phyloP scores from a whole-genome alignment of 2,797 vertebrate genomes.

The Poecilia velifera region DNA sequence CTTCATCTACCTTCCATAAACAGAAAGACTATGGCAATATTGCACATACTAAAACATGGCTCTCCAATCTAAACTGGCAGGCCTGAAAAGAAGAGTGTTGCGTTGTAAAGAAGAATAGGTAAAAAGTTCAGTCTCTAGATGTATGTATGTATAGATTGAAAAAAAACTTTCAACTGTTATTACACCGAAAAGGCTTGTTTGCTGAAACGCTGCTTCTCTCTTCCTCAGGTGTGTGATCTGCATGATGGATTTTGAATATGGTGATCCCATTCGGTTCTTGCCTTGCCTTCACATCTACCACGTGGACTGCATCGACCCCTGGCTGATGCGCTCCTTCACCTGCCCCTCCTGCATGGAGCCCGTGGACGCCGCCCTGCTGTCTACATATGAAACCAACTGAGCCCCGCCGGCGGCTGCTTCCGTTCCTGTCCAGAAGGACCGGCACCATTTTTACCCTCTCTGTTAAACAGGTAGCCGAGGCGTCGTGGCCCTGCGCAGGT shows the following conservation, averaged over 20 bases:
- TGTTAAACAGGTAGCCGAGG: slow-evolving; percentile 42
- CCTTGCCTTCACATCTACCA: slow-evolving; percentile 91
- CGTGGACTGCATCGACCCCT: slow-evolving; percentile 87
- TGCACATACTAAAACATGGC: not conserved
- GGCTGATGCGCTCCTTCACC: slow-evolving; percentile 90
- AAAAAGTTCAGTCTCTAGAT: not conserved
- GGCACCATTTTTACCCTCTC: slow-evolving; percentile 44
- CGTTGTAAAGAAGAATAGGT: not conserved
- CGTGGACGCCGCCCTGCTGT: slow-evolving; percentile 87
- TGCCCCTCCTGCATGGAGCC: slow-evolving; percentile 93
- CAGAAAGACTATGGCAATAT: not conserved
- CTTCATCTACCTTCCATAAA: not conserved
- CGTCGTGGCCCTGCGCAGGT: slow-evolving; percentile 33
- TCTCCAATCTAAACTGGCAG: not conserved
- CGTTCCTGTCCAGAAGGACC: slow-evolving; percentile 38
- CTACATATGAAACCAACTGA: slow-evolving; percentile 86
- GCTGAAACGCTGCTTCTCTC: not conserved
- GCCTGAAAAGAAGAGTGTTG: too few species aligned
- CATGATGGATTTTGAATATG: slow-evolving; percentile 89
- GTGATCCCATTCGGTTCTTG: slow-evolving; percentile 86
- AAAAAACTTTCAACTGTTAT: not conserved
- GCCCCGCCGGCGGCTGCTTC: slow-evolving; percentile 29
- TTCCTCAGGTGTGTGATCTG: slow-evolving; percentile 88
- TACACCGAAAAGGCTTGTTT: not conserved
- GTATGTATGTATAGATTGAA: not conserved